Percentiles rank a stretch among this genome's conserved stretches.
Evolutionary conservation across 2,113 vertebrate genomes (phyloP).

Genomic region (Nibea coibor): DNA sequence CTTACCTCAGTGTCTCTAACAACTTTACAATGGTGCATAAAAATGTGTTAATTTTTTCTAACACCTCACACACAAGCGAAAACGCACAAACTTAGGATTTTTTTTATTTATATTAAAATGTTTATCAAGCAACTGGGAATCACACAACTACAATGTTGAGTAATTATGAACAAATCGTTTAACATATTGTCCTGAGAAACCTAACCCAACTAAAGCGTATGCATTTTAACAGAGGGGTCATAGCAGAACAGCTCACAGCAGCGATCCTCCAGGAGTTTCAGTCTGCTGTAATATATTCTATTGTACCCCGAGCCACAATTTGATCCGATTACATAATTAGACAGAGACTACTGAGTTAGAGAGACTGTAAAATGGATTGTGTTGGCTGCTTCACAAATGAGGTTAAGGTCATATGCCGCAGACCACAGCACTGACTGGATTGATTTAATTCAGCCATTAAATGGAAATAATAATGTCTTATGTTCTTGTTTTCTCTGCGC

Average conservation of each 20-base stretch:
- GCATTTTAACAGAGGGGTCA: conserved; percentile 49
- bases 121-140: conserved; percentile 49
- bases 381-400: conserved; percentile 62
- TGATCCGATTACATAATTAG: conserved; percentile 72
- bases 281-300: conserved; percentile 65
- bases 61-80: conserved; percentile 21
- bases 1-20: background rate
- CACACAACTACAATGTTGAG: conserved; percentile 37
- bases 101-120: conserved; percentile 50
- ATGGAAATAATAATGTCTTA: conserved; percentile 36
- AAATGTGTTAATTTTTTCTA: conserved; percentile 12
- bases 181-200: conserved; percentile 35
- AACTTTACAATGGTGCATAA: conserved; percentile 25
- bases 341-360: conserved; percentile 61
- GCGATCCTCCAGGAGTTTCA: conserved; percentile 46
- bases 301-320: conserved; percentile 69
- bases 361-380: conserved; percentile 59
- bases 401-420: conserved; percentile 57
- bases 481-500: conserved; percentile 35
- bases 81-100: conserved; percentile 16
- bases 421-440: conserved; percentile 34
- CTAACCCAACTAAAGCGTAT: conserved; percentile 23
- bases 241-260: conserved; percentile 49
- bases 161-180: conserved; percentile 66
- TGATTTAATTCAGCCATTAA: conserved; percentile 51